phyloP scores from a whole-genome alignment of 2,797 vertebrate genomes.

The Sebastes reedi region DNA sequence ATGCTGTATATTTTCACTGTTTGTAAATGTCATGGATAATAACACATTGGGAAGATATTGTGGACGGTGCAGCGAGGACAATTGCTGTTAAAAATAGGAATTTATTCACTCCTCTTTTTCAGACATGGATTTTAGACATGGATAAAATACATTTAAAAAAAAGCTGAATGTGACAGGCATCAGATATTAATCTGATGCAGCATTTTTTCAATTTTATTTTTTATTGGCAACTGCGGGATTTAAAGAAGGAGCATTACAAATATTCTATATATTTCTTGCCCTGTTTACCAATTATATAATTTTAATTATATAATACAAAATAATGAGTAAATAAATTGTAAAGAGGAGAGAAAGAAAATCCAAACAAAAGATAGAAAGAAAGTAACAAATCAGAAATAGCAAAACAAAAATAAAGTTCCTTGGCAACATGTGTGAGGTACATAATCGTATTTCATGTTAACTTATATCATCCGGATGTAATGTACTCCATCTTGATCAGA shows the following conservation, averaged over 20 bases:
- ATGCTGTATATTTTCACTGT: slow-evolving; percentile 16
- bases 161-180: neutral
- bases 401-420: neutral
- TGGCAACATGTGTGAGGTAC: neutral
- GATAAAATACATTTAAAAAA: neutral
- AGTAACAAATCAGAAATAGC: neutral
- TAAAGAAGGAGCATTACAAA: neutral
- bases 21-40: slow-evolving; percentile 48
- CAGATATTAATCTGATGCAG: neutral
- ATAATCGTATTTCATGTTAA: neutral
- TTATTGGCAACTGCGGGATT: neutral
- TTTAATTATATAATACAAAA: neutral
- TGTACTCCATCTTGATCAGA: neutral
- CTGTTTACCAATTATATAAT: neutral
- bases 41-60: slow-evolving; percentile 1
- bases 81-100: neutral
- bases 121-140: neutral
- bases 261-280: neutral
- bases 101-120: neutral
- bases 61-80: neutral
- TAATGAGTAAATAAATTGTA: neutral
- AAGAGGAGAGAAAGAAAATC: neutral
- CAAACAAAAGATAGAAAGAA: neutral
- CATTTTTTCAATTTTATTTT: neutral
- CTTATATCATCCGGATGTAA: neutral